Evolutionary conservation across 2,113 vertebrate genomes (phyloP).

Genomic region (Cheirogaleus medius): DNA sequence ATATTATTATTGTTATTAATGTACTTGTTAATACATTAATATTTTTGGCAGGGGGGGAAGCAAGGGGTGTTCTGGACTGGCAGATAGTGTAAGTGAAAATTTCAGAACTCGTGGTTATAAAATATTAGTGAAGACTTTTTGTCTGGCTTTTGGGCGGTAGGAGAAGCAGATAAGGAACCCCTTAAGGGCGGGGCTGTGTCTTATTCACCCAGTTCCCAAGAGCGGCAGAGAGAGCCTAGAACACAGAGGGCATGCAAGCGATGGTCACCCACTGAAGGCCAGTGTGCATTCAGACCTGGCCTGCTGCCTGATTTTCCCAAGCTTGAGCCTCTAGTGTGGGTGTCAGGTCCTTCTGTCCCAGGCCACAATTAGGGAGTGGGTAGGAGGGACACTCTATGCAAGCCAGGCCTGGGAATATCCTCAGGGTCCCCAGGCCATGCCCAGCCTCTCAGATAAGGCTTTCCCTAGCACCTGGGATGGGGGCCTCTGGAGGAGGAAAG

Average conservation of each 20-base stretch:
- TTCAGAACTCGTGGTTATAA: not conserved
- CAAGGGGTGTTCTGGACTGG: not conserved
- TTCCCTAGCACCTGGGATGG: not conserved
- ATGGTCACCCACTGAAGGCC: not conserved
- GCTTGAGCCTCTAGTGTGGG: not conserved
- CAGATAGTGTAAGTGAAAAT: not conserved
- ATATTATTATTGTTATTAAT: too few species aligned
- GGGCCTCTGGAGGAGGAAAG: not conserved
- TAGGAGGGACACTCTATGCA: not conserved
- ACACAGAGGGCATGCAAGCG: not conserved
- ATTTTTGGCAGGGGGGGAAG: not conserved
- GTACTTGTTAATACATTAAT: too few species aligned
- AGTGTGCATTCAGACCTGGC: not conserved
- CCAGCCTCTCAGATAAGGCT: not conserved
- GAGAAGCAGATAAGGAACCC: not conserved
- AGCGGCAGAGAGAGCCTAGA: not conserved
- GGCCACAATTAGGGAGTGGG: not conserved
- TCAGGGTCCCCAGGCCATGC: not conserved
- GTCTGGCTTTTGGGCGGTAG: not conserved
- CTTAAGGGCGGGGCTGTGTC: not conserved
- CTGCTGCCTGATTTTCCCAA: not conserved
- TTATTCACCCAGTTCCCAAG: not conserved
- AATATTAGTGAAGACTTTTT: not conserved
- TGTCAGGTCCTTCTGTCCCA: not conserved
- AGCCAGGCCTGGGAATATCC: conserved; percentile 33